Conservation (phyloP, 23 tunicate genomes). For the Diplosoma virens region DNA sequence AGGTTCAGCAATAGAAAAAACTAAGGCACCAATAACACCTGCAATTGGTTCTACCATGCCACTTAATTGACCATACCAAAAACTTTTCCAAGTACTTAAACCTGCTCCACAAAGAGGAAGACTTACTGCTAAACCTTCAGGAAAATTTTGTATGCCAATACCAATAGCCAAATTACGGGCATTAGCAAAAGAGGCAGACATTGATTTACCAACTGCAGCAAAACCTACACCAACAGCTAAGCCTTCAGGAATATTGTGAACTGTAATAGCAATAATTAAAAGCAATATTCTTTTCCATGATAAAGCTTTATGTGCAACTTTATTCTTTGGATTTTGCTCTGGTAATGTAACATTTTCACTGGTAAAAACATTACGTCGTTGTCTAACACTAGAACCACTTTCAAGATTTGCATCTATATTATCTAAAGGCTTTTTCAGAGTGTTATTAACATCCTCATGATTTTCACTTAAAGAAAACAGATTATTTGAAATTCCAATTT, state of each 20-base stretch:
- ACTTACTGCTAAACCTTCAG: slow-evolving; percentile 97
- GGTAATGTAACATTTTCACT: background rate
- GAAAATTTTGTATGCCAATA: slow-evolving; percentile 95
- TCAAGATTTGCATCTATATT: slow-evolving; percentile 4
- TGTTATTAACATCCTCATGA: slow-evolving; percentile 22
- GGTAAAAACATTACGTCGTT: background rate
- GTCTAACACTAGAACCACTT: slow-evolving; percentile 8
- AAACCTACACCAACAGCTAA: slow-evolving; percentile 97
- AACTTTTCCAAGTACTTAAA: slow-evolving; percentile 65
- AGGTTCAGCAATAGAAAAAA: slow-evolving; percentile 72
- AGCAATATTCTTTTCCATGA: slow-evolving; percentile 88
- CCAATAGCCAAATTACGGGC: slow-evolving; percentile 90
- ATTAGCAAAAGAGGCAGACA: slow-evolving; percentile 74
- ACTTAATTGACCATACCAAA: slow-evolving; percentile 94
- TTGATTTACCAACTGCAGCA: slow-evolving; percentile 87
- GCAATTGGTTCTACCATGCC: slow-evolving; percentile 99
- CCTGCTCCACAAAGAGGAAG: slow-evolving; percentile 95
- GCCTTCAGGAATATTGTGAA: slow-evolving; percentile 96
- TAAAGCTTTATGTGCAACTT: slow-evolving; percentile 26
- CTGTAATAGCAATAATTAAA: slow-evolving; percentile 80
- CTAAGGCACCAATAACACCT: slow-evolving; percentile 80
- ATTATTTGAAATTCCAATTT: slow-evolving; percentile 36
- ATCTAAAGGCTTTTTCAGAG: background rate
- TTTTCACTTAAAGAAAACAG: slow-evolving; percentile 24
- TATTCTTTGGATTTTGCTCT: background rate